Base-by-base conservation (phyloP, 2,888 invertebrate genomes). In the Exocentrus adspersus region DNA sequence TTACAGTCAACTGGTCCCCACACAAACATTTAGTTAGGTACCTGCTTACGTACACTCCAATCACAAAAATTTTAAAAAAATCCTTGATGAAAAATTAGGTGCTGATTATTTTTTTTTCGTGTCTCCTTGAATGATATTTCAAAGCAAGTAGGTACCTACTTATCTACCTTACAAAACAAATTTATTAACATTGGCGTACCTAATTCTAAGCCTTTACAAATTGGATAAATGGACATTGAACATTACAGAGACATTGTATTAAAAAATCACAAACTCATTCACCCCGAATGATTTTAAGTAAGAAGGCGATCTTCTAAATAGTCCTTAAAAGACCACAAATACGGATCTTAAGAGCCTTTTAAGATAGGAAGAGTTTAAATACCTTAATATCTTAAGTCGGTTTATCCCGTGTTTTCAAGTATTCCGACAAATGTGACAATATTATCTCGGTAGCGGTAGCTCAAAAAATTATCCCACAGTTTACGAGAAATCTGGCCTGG, bases 311-410 rank as follows among this genome's bases (percentile, higher is more conserved):
- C 53, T 19, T 7, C 53, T 16, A 43, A 43, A 21, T 14, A 21
- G 20, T 16, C 20, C 43, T n/a, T 12, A 51, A 51, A 37, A 32
- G 43, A 21, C 54, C 21, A 42, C 9, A 21, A 21, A 42, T 41
- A 16, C 30, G 30, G 43, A 53, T 54, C 43, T 54, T 54, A 54
- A 54, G 43, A 43, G 24, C 54, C 54, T 43, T 54, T 54, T 43
- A 42, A 54, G 54, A 54, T 54, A 54, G 16, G 28, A 24, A 42
- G 17, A 43, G 16, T 24, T 28, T 53, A 42, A 43, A 54, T 43
- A 43, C 43, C 54, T 28, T 54, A 54, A 54, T 54, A 54, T 43
- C 54, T 54, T 54, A 54, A 54, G 54, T 28, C 41, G 41, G 37
- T 43, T 54, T 54, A 54, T 54, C 54, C 54, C 43, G 24, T 24